Evolutionary conservation across 1,140 invertebrate species (phyloP), one percentile per base, ranked within the genome.

Genomic region (Tigriopus japonicus): DNA sequence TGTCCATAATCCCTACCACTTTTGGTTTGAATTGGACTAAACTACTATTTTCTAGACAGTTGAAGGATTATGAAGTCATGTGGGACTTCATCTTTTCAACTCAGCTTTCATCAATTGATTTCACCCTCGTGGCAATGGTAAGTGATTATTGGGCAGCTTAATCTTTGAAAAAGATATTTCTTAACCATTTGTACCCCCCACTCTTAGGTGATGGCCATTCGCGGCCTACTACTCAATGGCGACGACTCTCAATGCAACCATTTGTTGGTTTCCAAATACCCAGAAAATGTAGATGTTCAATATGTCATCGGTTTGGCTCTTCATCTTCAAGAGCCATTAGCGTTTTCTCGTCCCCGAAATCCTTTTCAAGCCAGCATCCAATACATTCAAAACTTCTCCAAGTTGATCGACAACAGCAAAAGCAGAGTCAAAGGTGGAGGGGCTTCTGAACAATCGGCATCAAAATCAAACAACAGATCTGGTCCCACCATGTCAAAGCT

Each of bases 1-100:
- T 41, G 42, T 17, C 15, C 14, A 42, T 58, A 14, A 41, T 58
- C 10, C 55, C 55, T 6, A 28, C 55, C 35, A 58, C 55, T 6
- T 58, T 58, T 40, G 55, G 55, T 7, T 12, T 58, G 28, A 58
- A 58, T 41, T 58, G 55, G 55, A 17, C 40, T 14, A 58, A 58
- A 23, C 40, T 58, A 13, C 17, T 58, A 1, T 58, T 35, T 23
- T 41, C 55, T n/a, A 3, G 55, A 42, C 55, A 58, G 15, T 58
- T 58, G 3, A 41, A 19, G 35, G 55, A 58, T n/a, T 58, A 28
- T 42, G 35, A 14, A 7, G 24, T 41, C 3, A 1, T 58, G 2
- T 58, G 55, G 55, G 55, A 58, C 23, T 28, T 23, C 5, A 42
- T 58, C 14, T 41, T 58, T 41, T 28, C 41, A 9, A 41, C 55